Percentiles rank a stretch among this genome's conserved stretches.
Conservation (phyloP, 2,888 invertebrate genomes). For the Sisyra terminalis region DNA sequence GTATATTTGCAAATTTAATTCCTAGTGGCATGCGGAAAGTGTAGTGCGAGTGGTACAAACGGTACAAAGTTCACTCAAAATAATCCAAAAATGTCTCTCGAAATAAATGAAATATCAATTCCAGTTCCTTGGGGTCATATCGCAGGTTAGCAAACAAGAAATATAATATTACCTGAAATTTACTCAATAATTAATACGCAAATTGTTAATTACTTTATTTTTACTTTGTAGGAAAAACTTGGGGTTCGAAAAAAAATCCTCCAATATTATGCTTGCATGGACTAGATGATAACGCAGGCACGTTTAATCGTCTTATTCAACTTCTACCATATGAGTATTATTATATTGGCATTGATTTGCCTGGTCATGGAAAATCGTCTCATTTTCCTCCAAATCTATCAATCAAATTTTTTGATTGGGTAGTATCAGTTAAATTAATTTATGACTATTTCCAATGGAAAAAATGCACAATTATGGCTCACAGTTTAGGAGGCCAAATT, state of each 20-base stretch:
- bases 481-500: conserved; percentile 34
- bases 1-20: no score
- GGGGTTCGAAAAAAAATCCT: conserved; percentile 36
- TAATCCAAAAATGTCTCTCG: not conserved
- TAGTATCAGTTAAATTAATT: conserved; percentile 21
- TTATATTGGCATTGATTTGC: conserved; percentile 35
- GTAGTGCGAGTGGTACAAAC: no score
- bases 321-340: conserved; percentile 29
- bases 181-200: conserved; percentile 3
- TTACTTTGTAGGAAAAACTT: conserved; percentile 33
- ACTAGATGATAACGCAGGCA: conserved; percentile 37
- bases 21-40: no score
- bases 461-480: conserved; percentile 22
- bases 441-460: conserved; percentile 19
- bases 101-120: conserved; percentile 26
- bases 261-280: conserved; percentile 42
- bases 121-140: conserved; percentile 40
- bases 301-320: conserved; percentile 38
- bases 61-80: no score
- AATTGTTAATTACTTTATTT: not conserved
- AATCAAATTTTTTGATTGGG: conserved; percentile 26
- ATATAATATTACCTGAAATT: conserved; percentile 3
- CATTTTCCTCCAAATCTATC: conserved; percentile 26
- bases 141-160: conserved; percentile 26
- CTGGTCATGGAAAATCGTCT: conserved; percentile 42